Evolutionary conservation across 2,888 invertebrate genomes (phyloP).

Genomic region (Torymus texanus): DNA sequence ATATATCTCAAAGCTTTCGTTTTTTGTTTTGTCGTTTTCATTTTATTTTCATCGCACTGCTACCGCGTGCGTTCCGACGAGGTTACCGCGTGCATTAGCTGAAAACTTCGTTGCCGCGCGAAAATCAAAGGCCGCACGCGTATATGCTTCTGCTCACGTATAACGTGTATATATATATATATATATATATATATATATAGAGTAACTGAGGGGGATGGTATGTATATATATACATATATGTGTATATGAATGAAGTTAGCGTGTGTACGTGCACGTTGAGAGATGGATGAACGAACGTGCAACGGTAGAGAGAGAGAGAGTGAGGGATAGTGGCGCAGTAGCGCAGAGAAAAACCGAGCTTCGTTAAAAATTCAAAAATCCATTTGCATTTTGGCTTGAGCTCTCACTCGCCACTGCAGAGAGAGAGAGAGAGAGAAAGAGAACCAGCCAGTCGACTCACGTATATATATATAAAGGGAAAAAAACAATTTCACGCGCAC

Average conservation of each 20-base stretch:
- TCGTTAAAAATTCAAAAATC: slow-evolving; percentile 39
- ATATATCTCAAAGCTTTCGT: not conserved
- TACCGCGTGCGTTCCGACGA: not conserved
- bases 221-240: no score
- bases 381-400: slow-evolving; percentile 34
- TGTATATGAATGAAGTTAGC: not conserved
- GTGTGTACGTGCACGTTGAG: not conserved
- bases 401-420: no score
- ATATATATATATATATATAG: no score
- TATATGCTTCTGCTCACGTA: not conserved
- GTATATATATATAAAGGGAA: not conserved
- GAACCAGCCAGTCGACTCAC: not conserved
- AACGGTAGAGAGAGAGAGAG: no score
- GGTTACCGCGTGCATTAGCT: not conserved
- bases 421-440: no score
- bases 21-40: not conserved
- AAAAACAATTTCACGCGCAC: slow-evolving; percentile 10
- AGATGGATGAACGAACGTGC: no score
- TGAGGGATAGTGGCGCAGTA: not conserved
- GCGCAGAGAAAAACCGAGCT: not conserved
- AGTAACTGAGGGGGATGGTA: no score
- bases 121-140: slow-evolving; percentile 14
- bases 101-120: slow-evolving; percentile 10
- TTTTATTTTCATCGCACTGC: not conserved
- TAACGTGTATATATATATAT: not conserved